Conservation (phyloP, 2,888 invertebrate species). For the Strigamia maritima region DNA sequence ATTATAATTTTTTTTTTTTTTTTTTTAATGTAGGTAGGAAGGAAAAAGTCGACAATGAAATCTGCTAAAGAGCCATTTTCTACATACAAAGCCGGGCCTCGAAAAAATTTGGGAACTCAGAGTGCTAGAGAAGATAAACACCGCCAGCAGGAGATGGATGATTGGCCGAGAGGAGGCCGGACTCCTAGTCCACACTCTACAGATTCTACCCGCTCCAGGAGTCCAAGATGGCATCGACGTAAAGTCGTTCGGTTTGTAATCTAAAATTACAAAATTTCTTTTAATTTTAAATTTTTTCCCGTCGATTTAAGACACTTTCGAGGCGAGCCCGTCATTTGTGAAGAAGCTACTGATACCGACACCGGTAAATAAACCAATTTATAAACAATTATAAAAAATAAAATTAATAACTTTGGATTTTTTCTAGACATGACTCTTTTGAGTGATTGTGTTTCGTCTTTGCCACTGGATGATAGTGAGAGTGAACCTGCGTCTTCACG, state of each 20-base stretch:
- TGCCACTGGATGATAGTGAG: conserved; percentile 29
- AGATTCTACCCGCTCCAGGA: conserved; percentile 15
- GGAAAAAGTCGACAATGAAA: not conserved
- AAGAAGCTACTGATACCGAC: conserved; percentile 20
- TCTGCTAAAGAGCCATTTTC: conserved; percentile 2
- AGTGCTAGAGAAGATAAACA: not conserved
- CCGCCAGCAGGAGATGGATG: not conserved
- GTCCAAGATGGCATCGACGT: conserved; percentile 24
- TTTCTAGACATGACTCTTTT: conserved; percentile 20
- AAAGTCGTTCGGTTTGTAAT: not conserved
- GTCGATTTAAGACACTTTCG: not conserved
- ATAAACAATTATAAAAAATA: no score
- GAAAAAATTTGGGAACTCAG: not conserved
- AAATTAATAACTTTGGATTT: not conserved
- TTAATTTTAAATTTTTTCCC: not conserved
- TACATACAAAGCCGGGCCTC: not conserved
- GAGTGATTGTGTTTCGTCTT: conserved; percentile 31
- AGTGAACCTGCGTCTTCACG: conserved; percentile 18
- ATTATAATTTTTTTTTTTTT: not conserved
- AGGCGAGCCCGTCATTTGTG: conserved; percentile 2
- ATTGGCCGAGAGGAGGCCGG: conserved; percentile 9
- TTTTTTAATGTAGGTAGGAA: not conserved
- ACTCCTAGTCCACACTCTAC: conserved; percentile 13
- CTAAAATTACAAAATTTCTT: not conserved
- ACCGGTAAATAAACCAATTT: not conserved